Evolutionary conservation across 2,113 vertebrate species (phyloP), one percentile per base, ranked within the genome.

Genomic region (Chauna torquata): DNA sequence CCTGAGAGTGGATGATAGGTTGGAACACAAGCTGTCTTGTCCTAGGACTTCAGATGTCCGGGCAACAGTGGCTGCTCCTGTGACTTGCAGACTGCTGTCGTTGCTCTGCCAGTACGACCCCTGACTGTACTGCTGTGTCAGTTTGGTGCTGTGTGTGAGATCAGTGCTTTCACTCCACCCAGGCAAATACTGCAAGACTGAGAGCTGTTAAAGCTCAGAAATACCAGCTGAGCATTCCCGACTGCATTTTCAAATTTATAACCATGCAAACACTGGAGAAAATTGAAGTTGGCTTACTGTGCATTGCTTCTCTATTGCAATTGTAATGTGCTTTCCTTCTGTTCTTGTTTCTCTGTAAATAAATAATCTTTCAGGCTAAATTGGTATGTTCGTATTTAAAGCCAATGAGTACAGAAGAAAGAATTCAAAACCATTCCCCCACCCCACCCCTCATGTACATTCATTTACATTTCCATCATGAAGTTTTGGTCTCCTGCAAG

Each of bases 361-460:
- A 61, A 72, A 55, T 52, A 13, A 52, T 25, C 61, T 86, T 81
- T 92, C 42, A 77, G 59, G 12, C 9, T 40, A 52, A 49, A 77
- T 54, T 54, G 18, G 17, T 23, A 3, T 30, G 13, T 45, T 36
- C 17, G 1, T 77, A 10, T 47, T 20, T 95, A 61, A 86, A 92
- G 3, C 42, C 40, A 40, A 40, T 45, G 36, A 54, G 38, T 62
- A 50, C 22, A 19, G n/a, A 91, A 75, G 24, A 92, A 75, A 40
- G 1, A 72, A 69, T 42, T 47, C 6, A 45, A 72, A 68, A 2
- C 19, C 30, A 44, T 81, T 79, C 50, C 40, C 19, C n/a, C n/a
- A n/a, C n/a, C n/a, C n/a, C n/a, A n/a, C n/a, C n/a, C 8, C 32
- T 11, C 16, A 28, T 62, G 16, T 69, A 1, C 0, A 0, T 4